Evolutionary conservation across 2,797 vertebrate species (phyloP), one percentile per base, ranked within the genome.

Genomic region (Poeciliopsis gracilis): DNA sequence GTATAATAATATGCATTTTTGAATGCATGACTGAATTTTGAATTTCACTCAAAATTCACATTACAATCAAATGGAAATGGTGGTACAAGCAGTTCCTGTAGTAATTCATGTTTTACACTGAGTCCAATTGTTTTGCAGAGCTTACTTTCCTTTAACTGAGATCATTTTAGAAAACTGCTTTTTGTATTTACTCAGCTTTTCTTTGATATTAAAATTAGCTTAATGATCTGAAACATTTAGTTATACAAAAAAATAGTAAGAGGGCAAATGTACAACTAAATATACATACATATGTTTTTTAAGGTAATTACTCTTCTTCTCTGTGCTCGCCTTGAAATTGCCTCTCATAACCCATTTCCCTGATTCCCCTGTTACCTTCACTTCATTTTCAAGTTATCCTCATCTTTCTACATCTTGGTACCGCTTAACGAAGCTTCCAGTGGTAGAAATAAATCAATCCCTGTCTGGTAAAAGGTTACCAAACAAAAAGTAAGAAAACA

Each of bases 381-480:
- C 78, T 90, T 90, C 72, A 89, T 91, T 93, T 92, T n/a, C 77
- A 88, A 85, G 77, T 85, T 88, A 80, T 85, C 86, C 81, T 89
- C 80, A 84, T 87, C 78, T 79, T 71, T 87, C 55, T 72, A 70
- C 75, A 71, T 78, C 72, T 83, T 78, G 55, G 75, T 79, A 78
- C 83, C 82, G 77, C 77, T 77, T 67, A 84, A 86, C 78, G 84
- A 90, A 91, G 73, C 85, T 71, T 71, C 70, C 51, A 61, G 73
- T 86, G 33, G 30, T 76, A 61, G 49, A 79, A 75, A 77, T 78
- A 82, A 89, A 87, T 86, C 91, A 70, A 91, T 91, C 85, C 82
- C 80, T 85, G 81, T 86, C 86, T 86, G 86, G 83, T 88, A 87
- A 93, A 94, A 93, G 87, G 91, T 93, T 90, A 88, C 73, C 72